Base-by-base conservation (phyloP, 2,797 vertebrate species). In the Octomys mimax region DNA sequence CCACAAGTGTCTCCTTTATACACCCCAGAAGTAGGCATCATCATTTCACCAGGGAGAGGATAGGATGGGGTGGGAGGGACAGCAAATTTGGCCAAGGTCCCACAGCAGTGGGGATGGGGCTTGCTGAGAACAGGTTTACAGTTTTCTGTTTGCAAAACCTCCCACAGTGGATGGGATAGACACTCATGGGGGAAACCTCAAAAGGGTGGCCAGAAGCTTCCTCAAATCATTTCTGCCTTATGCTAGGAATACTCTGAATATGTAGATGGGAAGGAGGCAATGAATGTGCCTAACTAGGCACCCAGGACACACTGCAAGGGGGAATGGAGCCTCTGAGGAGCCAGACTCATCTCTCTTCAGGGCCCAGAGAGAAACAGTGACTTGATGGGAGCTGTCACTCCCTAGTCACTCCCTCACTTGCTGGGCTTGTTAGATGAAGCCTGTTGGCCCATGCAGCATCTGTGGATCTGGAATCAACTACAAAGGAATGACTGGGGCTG, bases 221-320 rank as follows among this genome's bases (percentile, higher is more conserved):
- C 90, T 78, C 42, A 13, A 57, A 61, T 31, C 87, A 57, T 68
- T 62, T 49, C 77, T 90, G 87, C 49, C 81, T 31, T 26, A 33
- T 39, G 57, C 16, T 87, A 14, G 36, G n/a, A 70, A 49, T 57
- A 62, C 66, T 70, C 70, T 89, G 11, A 68, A 31, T 6, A 64
- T 54, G 28, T 10, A 71, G 24, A 64, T 49, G 68, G 33, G 46
- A 84, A n/a, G 49, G 3, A 62, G 6, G 36, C 46, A 14, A 71
- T n/a, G 31, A 39, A 39, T 28, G 19, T 12, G 12, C 49, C 71
- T 84, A 26, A 21, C 31, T 0, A 0, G 31, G 36, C 16, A 31
- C 36, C 68, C 33, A 11, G 31, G 62, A 18, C 18, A 61, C 52
- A 70, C 83, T 0, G 33, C 14, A 54, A 18, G 84, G n/a, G 26